Conservation (phyloP, 2,888 invertebrate genomes). For the Drosophila recens region DNA sequence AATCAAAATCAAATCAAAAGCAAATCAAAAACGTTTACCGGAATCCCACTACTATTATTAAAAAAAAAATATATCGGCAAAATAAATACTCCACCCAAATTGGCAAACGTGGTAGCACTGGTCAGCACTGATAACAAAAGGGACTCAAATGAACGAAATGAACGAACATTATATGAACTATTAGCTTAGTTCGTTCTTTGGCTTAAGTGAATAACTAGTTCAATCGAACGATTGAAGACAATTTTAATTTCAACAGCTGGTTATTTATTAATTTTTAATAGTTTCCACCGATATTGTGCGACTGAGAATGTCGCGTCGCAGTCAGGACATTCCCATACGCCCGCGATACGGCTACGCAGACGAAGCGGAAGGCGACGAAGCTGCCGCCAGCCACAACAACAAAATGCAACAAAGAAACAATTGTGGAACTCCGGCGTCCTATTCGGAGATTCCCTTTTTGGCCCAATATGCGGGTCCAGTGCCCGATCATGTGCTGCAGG, state of each 20-base stretch:
- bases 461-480: conserved; percentile 78
- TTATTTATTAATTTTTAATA: conserved; percentile 4
- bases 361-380: conserved; percentile 60
- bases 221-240: no score
- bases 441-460: conserved; percentile 81
- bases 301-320: conserved; percentile 70
- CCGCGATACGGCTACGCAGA: conserved; percentile 80
- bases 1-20: no score
- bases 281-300: background rate
- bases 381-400: conserved; percentile 23
- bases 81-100: no score
- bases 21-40: no score
- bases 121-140: no score
- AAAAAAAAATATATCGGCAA: no score
- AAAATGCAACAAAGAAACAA: conserved; percentile 31
- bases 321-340: conserved; percentile 82
- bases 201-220: no score
- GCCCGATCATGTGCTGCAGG: conserved; percentile 71
- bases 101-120: no score
- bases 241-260: background rate
- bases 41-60: no score
- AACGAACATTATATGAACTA: no score
- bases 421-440: conserved; percentile 68
- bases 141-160: no score
- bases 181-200: no score